Conservation (phyloP, 2,888 invertebrate species). For the Brachypterus glaber region DNA sequence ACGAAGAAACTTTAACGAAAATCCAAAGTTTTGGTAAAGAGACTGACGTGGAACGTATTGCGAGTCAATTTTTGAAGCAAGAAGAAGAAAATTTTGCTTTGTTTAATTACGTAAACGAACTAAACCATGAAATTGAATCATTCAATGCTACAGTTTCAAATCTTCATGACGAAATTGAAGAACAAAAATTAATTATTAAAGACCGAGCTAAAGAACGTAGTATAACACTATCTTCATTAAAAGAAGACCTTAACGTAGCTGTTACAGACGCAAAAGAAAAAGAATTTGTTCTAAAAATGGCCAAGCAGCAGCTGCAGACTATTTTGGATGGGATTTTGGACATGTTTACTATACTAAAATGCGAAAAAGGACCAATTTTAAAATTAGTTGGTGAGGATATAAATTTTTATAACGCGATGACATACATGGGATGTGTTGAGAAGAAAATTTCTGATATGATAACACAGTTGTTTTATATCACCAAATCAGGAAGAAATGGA, state of each 20-base stretch:
- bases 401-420: conserved; percentile 65
- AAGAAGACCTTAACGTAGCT: conserved; percentile 43
- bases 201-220: conserved; percentile 49
- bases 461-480: conserved; percentile 42
- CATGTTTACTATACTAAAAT: conserved; percentile 54
- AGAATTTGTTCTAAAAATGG: conserved; percentile 24
- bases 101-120: conserved; percentile 84
- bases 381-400: conserved; percentile 60
- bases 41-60: conserved; percentile 57
- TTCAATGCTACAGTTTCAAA: conserved; percentile 57
- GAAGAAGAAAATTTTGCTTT: conserved; percentile 88
- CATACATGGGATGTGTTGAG: conserved; percentile 76
- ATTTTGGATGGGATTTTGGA: conserved; percentile 25
- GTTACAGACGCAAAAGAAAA: conserved; percentile 37
- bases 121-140: conserved; percentile 72
- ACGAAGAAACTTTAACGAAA: conserved; percentile 64
- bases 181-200: conserved; percentile 52
- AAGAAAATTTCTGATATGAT: conserved; percentile 60
- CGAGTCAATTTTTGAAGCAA: conserved; percentile 66
- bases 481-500: conserved; percentile 28
- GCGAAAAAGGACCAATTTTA: conserved; percentile 63
- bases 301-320: conserved; percentile 23
- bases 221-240: conserved; percentile 50
- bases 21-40: conserved; percentile 57
- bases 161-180: conserved; percentile 54